A percentile compares a stretch with the other conserved stretches of the same genome.
Evolutionary conservation across 1,140 invertebrate species (phyloP).

Genomic region (Drosophila pallidifrons): DNA sequence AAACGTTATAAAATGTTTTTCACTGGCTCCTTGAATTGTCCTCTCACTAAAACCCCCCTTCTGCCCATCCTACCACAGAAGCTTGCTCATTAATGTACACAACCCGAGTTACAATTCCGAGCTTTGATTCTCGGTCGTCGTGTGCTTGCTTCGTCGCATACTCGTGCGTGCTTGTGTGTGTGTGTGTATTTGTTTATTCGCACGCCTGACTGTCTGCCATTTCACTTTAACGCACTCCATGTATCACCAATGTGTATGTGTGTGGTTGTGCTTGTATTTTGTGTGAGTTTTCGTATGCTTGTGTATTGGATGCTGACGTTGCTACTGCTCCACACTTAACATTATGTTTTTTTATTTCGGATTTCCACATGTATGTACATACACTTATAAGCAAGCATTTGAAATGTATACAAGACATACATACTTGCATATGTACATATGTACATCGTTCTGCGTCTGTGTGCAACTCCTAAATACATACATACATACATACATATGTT

Average conservation of each 20-base stretch:
- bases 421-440: neutral
- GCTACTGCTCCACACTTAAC: slow-evolving; percentile 57
- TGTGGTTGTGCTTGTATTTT: slow-evolving; percentile 15
- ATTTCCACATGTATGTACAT: neutral
- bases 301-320: slow-evolving; percentile 58
- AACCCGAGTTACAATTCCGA: slow-evolving; percentile 19
- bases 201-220: slow-evolving; percentile 75
- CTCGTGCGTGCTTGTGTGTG: slow-evolving; percentile 32
- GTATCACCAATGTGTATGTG: slow-evolving; percentile 8
- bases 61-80: neutral
- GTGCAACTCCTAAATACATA: slow-evolving; percentile 43
- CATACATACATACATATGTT: slow-evolving; percentile 33
- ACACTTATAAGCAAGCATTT: neutral
- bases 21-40: slow-evolving; percentile 78
- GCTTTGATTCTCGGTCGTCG: slow-evolving; percentile 49
- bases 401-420: too few relatives aligned
- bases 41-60: slow-evolving; percentile 50
- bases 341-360: slow-evolving; percentile 5
- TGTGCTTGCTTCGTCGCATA: slow-evolving; percentile 25
- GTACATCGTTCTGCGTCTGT: slow-evolving; percentile 11
- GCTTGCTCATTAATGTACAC: slow-evolving; percentile 65
- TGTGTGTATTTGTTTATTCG: slow-evolving; percentile 58
- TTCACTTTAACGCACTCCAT: slow-evolving; percentile 54
- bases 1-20: slow-evolving; percentile 68
- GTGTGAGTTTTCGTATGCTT: slow-evolving; percentile 15